Conservation (phyloP, 2,113 vertebrate genomes). For the Dromaius novaehollandiae region DNA sequence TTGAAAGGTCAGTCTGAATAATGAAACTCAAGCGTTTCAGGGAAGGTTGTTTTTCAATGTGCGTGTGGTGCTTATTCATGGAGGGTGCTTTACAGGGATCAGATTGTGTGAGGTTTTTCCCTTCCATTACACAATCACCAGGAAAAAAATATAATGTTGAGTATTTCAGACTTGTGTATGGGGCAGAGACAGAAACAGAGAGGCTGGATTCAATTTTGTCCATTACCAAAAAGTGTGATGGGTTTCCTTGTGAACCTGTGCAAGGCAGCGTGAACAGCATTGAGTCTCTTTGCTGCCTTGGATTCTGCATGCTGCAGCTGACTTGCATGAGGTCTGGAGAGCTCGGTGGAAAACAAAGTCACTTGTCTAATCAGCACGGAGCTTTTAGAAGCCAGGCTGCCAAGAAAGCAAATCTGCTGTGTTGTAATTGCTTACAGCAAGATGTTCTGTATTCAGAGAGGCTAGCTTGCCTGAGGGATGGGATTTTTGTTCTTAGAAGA, state of each 20-base stretch:
- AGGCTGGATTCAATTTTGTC: neutral
- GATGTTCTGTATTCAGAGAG: neutral
- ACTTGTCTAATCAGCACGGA: neutral
- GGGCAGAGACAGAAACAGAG: constrained; percentile 8
- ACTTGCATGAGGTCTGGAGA: neutral
- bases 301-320: neutral
- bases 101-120: neutral
- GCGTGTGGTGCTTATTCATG: neutral
- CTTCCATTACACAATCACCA: neutral
- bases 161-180: neutral
- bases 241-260: neutral
- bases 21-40: neutral
- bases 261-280: neutral
- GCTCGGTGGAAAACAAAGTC: neutral
- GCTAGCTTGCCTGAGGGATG: constrained; percentile 4
- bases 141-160: neutral
- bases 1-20: neutral
- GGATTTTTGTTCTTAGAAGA: constrained; percentile 11
- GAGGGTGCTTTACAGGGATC: neutral
- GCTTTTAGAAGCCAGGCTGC: neutral
- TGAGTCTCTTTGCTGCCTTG: neutral
- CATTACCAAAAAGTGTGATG: neutral
- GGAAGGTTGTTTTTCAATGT: neutral
- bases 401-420: neutral
- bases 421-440: constrained; percentile 20